Percentiles rank a stretch among this genome's conserved stretches.
Conservation (phyloP, 2,797 vertebrate genomes). For the Microctenopoma lineatum region DNA sequence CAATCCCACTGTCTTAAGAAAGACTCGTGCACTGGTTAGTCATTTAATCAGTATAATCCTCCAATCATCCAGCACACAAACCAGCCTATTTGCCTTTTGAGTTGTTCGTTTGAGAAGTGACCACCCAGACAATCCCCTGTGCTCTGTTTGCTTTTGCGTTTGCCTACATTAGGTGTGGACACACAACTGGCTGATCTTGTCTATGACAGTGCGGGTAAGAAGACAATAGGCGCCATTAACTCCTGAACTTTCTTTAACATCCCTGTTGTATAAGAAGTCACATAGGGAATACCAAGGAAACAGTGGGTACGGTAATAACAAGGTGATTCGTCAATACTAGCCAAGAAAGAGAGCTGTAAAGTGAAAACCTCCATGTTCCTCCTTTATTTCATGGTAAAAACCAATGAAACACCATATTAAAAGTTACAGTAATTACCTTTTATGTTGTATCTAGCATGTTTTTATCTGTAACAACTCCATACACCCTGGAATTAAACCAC, state of each 20-base stretch:
- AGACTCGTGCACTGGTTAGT: background rate
- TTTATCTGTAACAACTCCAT: background rate
- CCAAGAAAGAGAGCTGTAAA: no score
- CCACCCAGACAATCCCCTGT: slow-evolving; percentile 24
- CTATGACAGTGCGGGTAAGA: slow-evolving; percentile 30
- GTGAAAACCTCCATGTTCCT: no score
- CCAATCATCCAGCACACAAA: background rate
- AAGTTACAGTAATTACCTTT: no score
- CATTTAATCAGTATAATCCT: background rate
- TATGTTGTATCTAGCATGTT: background rate
- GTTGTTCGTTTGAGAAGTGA: slow-evolving; percentile 20
- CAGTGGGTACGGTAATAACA: no score
- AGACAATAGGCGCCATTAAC: slow-evolving; percentile 52
- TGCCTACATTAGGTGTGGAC: slow-evolving; percentile 61
- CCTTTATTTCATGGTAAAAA: no score
- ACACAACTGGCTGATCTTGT: slow-evolving; percentile 30
- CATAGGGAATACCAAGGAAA: no score
- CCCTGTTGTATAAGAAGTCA: slow-evolving; percentile 6
- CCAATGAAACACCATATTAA: no score
- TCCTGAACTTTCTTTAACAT: background rate
- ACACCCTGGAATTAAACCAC: background rate
- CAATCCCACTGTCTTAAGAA: background rate
- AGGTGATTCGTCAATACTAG: no score
- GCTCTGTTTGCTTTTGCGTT: slow-evolving; percentile 58
- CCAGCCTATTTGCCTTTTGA: slow-evolving; percentile 2